These are phyloP conservation scores for Andricus curvator DNA, from an alignment of 2,888 invertebrate genomes.

Conservation along the genomic window DNA sequence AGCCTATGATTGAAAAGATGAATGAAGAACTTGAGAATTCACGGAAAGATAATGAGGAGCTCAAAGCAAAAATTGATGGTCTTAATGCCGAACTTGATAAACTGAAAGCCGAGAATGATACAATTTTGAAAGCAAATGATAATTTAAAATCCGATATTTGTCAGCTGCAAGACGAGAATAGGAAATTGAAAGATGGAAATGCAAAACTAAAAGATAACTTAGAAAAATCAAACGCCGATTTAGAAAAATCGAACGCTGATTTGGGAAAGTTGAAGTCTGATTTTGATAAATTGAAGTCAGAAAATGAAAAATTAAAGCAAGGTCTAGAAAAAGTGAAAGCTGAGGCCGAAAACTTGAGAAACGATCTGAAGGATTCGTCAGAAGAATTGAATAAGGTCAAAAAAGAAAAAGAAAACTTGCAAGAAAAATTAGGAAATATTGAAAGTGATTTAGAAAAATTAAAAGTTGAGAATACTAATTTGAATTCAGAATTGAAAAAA, in stretches of 20 bases:
- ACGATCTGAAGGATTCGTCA: slow-evolving; percentile 46
- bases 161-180: not conserved
- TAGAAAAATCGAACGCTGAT: not conserved
- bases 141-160: not conserved
- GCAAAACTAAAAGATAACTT: slow-evolving; percentile 37
- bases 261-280: not conserved
- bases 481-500: slow-evolving; percentile 53
- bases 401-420: slow-evolving; percentile 43
- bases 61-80: not conserved
- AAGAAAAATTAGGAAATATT: not conserved
- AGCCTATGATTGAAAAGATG: slow-evolving; percentile 36
- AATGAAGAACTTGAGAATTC: slow-evolving; percentile 45
- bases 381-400: slow-evolving; percentile 42
- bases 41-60: slow-evolving; percentile 50
- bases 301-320: slow-evolving; percentile 4
- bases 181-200: not conserved
- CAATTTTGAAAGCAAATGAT: not conserved
- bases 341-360: slow-evolving; percentile 40
- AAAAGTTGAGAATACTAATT: slow-evolving; percentile 55
- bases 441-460: slow-evolving; percentile 45
- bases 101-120: not conserved
- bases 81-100: not conserved
- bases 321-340: not conserved
- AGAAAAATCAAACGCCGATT: slow-evolving; percentile 36
- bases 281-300: slow-evolving; percentile 1